phyloP scores from a whole-genome alignment of 2,888 invertebrate species.

The Ochropacha duplaris region DNA sequence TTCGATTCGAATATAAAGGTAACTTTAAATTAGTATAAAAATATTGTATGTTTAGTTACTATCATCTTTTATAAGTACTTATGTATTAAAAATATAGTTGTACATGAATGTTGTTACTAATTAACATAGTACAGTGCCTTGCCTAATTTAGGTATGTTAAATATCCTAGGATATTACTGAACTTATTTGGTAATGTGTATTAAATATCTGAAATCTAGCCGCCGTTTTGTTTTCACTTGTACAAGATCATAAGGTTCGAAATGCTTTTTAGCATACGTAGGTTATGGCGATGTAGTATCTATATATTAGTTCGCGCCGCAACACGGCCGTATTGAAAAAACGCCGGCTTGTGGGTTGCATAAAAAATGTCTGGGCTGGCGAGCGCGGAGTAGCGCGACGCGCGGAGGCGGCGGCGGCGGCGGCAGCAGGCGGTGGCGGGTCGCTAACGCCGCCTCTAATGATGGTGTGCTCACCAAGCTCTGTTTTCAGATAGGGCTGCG shows the following conservation, averaged over 20 bases:
- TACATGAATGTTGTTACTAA: no score
- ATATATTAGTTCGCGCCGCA: constrained; percentile 32
- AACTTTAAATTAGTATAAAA: no score
- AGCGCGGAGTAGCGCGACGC: constrained; percentile 20
- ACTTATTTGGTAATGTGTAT: no score
- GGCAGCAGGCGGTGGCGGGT: constrained; percentile 51
- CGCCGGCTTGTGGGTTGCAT: constrained; percentile 69
- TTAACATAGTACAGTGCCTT: no score
- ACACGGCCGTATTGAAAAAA: constrained; percentile 53
- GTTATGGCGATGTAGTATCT: constrained; percentile 24
- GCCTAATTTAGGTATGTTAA: neutral
- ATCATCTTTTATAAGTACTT: no score
- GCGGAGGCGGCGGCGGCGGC: constrained; percentile 32
- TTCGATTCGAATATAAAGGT: no score
- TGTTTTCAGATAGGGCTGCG: constrained; percentile 56
- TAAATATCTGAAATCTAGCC: no score
- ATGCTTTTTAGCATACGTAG: constrained; percentile 14
- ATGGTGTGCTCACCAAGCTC: constrained; percentile 58
- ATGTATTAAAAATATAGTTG: no score
- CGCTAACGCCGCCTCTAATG: constrained; percentile 79
- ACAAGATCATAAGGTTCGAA: no score
- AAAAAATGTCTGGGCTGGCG: constrained; percentile 79
- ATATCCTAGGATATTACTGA: neutral
- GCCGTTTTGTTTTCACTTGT: no score
- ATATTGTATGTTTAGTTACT: no score